phyloP scores from a whole-genome alignment of 1,140 invertebrate genomes.

The Riptortus pedestris region DNA sequence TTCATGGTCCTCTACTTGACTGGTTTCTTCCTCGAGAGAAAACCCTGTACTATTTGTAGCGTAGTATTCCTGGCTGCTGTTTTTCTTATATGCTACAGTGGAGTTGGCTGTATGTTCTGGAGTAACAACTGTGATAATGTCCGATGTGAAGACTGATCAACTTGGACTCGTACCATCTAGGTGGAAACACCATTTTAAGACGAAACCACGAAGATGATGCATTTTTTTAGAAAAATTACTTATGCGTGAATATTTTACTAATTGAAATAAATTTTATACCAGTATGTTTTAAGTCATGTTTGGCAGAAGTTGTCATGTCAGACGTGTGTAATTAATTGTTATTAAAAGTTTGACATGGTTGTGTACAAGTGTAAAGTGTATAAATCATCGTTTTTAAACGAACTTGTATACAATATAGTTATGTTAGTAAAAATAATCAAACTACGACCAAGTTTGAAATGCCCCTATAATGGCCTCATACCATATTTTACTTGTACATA shows the following conservation, averaged over 20 bases:
- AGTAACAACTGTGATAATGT: constrained; percentile 63
- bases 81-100: constrained; percentile 90
- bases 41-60: constrained; percentile 93
- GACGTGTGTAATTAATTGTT: background rate
- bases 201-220: background rate
- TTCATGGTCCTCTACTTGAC: constrained; percentile 89
- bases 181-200: background rate
- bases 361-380: background rate
- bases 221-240: background rate
- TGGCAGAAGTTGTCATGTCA: too few relatives aligned
- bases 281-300: background rate
- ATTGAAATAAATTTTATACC: background rate
- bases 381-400: background rate
- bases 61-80: constrained; percentile 85
- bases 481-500: background rate
- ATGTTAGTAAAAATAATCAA: background rate
- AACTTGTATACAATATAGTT: background rate
- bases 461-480: background rate
- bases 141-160: constrained; percentile 48
- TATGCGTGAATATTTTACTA: background rate
- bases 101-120: constrained; percentile 88
- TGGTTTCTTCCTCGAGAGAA: constrained; percentile 87
- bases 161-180: background rate
- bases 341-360: background rate
- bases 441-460: background rate